Base-by-base conservation (phyloP, 2,888 invertebrate species). In the Temnothorax unifasciatus region DNA sequence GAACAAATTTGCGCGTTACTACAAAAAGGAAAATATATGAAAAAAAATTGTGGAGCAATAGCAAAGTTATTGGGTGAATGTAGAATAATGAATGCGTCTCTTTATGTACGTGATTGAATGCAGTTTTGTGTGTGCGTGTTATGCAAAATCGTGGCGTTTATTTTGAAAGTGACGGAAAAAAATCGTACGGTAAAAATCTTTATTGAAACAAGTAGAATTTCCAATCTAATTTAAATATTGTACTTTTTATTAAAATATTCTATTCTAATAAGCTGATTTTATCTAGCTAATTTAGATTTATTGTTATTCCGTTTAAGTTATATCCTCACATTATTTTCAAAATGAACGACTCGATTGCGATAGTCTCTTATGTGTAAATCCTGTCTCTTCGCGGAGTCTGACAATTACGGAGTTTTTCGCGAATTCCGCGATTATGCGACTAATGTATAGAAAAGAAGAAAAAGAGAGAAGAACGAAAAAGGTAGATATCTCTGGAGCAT, bases 71-170 rank as follows among this genome's bases (percentile, higher is more conserved):
- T 29, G 76, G 71, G 84, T 86, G 83, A 86, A 86, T 83, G 84
- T 83, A 54, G 64, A 79, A 52, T 83, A n/a, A 83, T 66, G 68
- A 79, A 47, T 85, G 21, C 82, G 76, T 59, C 38, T 89, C 75
- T 82, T 82, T 83, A 52, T 84, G 74, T 71, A 59, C 61, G 77
- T 77, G 76, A 44, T 50, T 68, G 81, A 86, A 74, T 85, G 74
- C 63, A 68, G 77, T 83, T 87, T 83, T 75, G 84, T 84, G 84
- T 84, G 57, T 83, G 85, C 66, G 69, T 75, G 57, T 25, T n/a
- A 61, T 83, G 86, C 52, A 82, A 73, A 82, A 76, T 90, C 85
- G 87, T 86, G 86, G 44, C 25, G 25, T 13, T 79, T 8, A 18
- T 71, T 71, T 79, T 59, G 71, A 47, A 71, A 71, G 50, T 18